A percentile compares a stretch with the other conserved stretches of the same genome.
Conservation (phyloP, 1,140 invertebrate species). For the Mesaphorura yosii region DNA sequence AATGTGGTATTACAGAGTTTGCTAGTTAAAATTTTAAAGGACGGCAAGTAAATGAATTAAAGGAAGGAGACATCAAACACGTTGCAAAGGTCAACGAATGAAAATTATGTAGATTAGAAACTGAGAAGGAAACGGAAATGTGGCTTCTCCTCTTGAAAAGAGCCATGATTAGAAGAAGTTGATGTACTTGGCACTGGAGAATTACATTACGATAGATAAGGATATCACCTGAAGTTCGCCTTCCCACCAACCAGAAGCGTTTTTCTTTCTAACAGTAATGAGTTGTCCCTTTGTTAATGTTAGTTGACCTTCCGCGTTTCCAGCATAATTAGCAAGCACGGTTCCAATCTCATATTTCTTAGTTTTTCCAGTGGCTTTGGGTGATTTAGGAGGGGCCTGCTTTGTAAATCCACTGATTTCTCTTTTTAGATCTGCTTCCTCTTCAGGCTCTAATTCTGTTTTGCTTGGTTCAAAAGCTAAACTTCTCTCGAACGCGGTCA, state of each 20-base stretch:
- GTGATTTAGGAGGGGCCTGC: constrained; percentile 22
- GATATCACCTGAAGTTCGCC: constrained; percentile 84
- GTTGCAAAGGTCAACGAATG: no score
- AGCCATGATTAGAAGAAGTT: no score
- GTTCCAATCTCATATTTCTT: constrained; percentile 79
- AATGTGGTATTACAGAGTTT: constrained; percentile 3
- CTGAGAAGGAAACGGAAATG: no score
- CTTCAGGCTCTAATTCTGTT: constrained; percentile 21
- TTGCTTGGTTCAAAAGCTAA: constrained; percentile 3
- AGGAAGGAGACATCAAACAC: no score
- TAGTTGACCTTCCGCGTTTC: constrained; percentile 79
- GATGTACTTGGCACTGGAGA: no score
- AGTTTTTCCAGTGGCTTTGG: constrained; percentile 35
- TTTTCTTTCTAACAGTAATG: constrained; percentile 91
- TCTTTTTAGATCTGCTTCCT: constrained; percentile 30
- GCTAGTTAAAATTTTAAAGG: background rate
- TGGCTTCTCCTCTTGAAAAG: no score
- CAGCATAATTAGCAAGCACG: constrained; percentile 76
- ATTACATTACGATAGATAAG: no score
- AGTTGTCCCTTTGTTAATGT: constrained; percentile 83
- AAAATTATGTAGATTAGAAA: constrained; percentile 3
- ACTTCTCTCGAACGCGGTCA: background rate
- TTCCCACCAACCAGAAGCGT: constrained; percentile 97
- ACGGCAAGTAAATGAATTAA: no score
- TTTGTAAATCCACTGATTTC: constrained; percentile 29